phyloP scores from a whole-genome alignment of 2,888 invertebrate genomes.

The Xestia xanthographa region DNA sequence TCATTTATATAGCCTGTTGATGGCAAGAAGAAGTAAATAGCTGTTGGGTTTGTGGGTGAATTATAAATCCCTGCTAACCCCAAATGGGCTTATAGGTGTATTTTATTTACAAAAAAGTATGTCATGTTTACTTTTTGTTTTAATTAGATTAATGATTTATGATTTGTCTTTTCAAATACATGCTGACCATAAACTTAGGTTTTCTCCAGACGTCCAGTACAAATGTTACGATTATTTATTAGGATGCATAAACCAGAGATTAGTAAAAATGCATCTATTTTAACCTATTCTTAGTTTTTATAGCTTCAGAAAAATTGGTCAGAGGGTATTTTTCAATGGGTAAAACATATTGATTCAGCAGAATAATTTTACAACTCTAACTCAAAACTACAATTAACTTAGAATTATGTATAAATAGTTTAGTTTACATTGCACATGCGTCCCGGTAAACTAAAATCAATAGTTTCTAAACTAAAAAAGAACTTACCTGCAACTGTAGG shows the following conservation, averaged over 20 bases:
- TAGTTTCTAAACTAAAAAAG: background rate
- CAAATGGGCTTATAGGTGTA: background rate
- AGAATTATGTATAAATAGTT: background rate
- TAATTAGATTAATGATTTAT: background rate
- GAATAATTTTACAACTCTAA: background rate
- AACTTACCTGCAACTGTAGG: constrained; percentile 14
- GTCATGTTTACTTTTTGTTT: background rate
- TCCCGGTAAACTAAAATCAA: constrained; percentile 25
- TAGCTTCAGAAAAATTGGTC: background rate
- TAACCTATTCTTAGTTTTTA: constrained; percentile 3
- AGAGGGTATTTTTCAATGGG: background rate
- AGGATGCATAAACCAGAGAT: background rate
- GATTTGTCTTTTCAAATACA: background rate
- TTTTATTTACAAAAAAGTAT: background rate
- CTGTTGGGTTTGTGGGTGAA: background rate
- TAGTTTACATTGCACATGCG: constrained; percentile 27
- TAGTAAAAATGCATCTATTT: background rate
- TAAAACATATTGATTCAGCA: background rate
- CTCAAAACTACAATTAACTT: background rate
- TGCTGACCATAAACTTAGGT: too few relatives aligned
- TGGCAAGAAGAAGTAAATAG: background rate
- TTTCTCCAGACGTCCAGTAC: background rate
- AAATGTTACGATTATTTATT: background rate
- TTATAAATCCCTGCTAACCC: too few relatives aligned
- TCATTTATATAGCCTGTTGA: too few relatives aligned